Conservation (phyloP, 2,797 vertebrate genomes). For the Catharus ustulatus region DNA sequence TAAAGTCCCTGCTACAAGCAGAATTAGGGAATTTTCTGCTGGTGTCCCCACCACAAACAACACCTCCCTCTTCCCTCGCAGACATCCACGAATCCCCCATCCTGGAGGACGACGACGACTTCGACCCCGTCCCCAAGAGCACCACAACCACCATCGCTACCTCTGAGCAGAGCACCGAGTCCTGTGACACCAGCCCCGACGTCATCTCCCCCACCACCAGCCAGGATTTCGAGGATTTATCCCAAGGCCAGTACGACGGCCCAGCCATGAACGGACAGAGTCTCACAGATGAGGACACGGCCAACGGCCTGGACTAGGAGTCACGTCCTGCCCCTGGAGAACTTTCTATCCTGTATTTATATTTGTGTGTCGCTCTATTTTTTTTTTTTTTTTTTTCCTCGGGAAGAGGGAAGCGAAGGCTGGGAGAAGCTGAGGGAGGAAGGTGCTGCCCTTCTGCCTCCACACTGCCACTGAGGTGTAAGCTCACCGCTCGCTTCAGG, state of each 20-base stretch:
- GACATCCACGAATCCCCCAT: constrained; percentile 87
- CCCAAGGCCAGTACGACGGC: constrained; percentile 81
- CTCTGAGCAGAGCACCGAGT: constrained; percentile 94
- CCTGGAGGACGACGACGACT: constrained; percentile 88
- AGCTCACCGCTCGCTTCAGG: rapidly evolving
- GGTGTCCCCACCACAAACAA: too few relatives aligned
- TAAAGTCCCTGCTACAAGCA: rapidly evolving
- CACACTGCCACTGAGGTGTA: neutral
- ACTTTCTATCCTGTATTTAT: constrained; percentile 35
- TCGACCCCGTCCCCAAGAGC: constrained; percentile 85
- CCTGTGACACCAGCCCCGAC: constrained; percentile 93
- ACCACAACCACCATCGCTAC: constrained; percentile 85
- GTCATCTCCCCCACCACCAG: constrained; percentile 89
- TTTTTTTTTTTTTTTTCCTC: rapidly evolving
- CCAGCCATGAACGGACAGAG: constrained; percentile 82
- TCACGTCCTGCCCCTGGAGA: rapidly evolving
- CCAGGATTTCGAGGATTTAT: constrained; percentile 91
- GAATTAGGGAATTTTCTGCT: rapidly evolving
- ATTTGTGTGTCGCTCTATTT: neutral
- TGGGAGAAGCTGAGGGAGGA: neutral
- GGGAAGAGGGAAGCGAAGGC: neutral
- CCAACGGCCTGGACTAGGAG: constrained; percentile 30
- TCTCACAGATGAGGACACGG: constrained; percentile 69
- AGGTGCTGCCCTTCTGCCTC: neutral
- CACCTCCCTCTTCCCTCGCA: neutral